Evolutionary conservation across 2,888 invertebrate species (phyloP).

Genomic region (Digitonthophagus gazella): DNA sequence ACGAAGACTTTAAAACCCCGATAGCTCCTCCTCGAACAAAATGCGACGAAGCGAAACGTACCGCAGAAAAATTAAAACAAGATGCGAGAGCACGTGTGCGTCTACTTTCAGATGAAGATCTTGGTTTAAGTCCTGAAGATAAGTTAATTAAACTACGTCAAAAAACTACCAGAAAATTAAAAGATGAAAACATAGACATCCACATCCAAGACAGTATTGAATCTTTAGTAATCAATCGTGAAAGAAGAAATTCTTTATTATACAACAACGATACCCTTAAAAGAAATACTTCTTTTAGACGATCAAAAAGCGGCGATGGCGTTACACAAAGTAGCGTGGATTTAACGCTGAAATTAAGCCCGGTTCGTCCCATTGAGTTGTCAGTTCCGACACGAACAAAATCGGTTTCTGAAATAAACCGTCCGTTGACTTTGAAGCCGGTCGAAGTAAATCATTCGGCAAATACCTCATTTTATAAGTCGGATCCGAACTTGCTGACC

Average conservation of each 20-base stretch:
- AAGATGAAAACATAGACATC: constrained; percentile 37
- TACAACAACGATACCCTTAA: constrained; percentile 46
- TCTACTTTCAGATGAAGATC: constrained; percentile 69
- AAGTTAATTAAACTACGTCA: constrained; percentile 58
- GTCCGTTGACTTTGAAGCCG: constrained; percentile 20
- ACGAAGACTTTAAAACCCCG: constrained; percentile 52
- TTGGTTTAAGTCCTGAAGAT: constrained; percentile 70
- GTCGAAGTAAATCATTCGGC: constrained; percentile 15
- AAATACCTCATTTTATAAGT: constrained; percentile 43
- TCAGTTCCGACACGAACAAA: constrained; percentile 39
- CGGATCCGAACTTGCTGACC: constrained; percentile 49
- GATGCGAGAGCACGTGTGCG: constrained; percentile 62
- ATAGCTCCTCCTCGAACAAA: constrained; percentile 54
- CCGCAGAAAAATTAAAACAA: constrained; percentile 60
- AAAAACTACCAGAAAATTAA: constrained; percentile 40
- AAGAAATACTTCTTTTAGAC: constrained; percentile 41
- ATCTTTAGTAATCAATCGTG: constrained; percentile 41
- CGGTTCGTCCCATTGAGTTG: neutral
- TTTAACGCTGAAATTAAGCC: constrained; percentile 24
- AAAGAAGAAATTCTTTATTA: constrained; percentile 42
- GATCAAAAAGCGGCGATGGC: constrained; percentile 45
- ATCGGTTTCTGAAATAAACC: constrained; percentile 42
- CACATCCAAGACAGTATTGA: constrained; percentile 41
- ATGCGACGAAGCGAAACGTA: constrained; percentile 52
- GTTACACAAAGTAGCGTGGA: constrained; percentile 28